phyloP scores from a whole-genome alignment of 53 echinoderm and acorn worm genomes.

The Astropecten irregularis region DNA sequence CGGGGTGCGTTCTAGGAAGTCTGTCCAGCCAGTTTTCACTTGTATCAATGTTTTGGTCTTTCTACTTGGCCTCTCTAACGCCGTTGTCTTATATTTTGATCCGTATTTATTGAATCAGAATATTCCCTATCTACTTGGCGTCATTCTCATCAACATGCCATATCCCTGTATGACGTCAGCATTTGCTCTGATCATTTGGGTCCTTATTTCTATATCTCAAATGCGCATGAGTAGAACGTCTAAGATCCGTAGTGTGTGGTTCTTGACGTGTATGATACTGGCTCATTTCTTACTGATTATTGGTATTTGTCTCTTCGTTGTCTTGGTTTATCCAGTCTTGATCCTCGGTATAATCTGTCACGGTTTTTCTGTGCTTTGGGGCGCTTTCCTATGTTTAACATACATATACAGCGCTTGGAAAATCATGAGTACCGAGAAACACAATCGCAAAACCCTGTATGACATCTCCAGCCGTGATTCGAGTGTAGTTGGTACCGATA shows the following conservation, averaged over 20 bases:
- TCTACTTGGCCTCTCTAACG: conserved; percentile 57
- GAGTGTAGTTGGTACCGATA: background rate
- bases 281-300: conserved; percentile 65
- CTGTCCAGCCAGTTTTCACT: conserved; percentile 68
- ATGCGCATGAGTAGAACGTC: conserved; percentile 65
- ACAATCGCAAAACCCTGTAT: conserved; percentile 20
- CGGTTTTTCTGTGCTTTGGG: conserved; percentile 83
- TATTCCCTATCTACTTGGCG: conserved; percentile 32
- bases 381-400: conserved; percentile 46
- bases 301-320: conserved; percentile 43
- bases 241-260: conserved; percentile 55
- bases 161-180: conserved; percentile 88
- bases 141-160: conserved; percentile 69
- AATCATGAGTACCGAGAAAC: conserved; percentile 3
- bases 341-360: conserved; percentile 73
- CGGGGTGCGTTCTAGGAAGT: conserved; percentile 6
- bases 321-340: conserved; percentile 30
- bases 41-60: conserved; percentile 68
- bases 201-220: conserved; percentile 69
- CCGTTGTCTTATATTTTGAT: conserved; percentile 69
- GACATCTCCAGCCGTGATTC: conserved; percentile 11
- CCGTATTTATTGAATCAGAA: conserved; percentile 47
- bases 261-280: conserved; percentile 55
- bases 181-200: conserved; percentile 78
- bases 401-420: conserved; percentile 49